Evolutionary conservation across 2,113 vertebrate genomes (phyloP).

Genomic region (Rhadina sibilatrix): DNA sequence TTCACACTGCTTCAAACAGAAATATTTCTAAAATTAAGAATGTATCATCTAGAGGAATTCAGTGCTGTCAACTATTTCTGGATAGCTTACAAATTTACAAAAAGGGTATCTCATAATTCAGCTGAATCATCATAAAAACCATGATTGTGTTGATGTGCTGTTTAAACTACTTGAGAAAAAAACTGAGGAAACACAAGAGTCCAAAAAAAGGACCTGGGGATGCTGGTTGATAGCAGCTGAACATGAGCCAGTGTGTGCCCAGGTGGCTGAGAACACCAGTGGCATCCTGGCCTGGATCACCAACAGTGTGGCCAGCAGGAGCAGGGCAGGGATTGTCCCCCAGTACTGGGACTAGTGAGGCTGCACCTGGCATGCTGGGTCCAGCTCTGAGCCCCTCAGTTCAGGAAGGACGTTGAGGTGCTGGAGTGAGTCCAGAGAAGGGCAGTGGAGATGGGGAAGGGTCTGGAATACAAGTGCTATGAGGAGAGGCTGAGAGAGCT

Average conservation of each 20-base stretch:
- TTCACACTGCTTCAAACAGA: not conserved
- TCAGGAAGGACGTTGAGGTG: not conserved
- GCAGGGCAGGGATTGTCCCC: not conserved
- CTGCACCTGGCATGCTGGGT: not conserved
- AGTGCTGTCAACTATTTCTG: not conserved
- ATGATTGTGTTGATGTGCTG: not conserved
- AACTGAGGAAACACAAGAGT: not conserved
- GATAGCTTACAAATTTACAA: not conserved
- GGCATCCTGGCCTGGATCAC: not conserved
- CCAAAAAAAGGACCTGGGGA: not conserved
- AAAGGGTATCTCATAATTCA: not conserved
- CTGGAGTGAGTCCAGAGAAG: not conserved
- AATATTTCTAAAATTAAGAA: not conserved
- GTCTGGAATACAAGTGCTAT: not conserved
- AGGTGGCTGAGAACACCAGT: accelerated
- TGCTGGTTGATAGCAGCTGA: not conserved
- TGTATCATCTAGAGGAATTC: not conserved
- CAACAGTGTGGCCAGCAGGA: not conserved
- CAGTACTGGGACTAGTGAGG: not conserved
- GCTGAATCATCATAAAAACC: not conserved
- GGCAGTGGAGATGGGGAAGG: not conserved
- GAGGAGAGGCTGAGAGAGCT: not conserved
- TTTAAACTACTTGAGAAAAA: not conserved
- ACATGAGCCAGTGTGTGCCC: not conserved
- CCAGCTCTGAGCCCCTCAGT: not conserved